Evolutionary conservation across 2,113 vertebrate genomes (phyloP), one percentile per base, ranked within the genome.

Genomic region (Protomyctophum bolini): DNA sequence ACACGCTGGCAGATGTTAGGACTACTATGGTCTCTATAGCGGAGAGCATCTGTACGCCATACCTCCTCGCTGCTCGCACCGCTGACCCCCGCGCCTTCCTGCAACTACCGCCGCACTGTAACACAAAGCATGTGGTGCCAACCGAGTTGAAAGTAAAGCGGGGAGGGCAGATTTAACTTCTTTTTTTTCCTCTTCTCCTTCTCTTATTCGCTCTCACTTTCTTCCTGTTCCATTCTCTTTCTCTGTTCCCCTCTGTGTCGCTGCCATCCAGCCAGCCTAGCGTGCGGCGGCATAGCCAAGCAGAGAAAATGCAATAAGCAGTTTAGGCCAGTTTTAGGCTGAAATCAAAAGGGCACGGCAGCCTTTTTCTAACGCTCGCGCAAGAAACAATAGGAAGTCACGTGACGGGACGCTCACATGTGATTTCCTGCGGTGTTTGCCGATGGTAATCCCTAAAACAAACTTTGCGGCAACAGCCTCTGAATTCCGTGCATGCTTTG

Each of bases 121-220:
- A 91, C 33, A 79, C 83, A 83, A 88, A 90, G 85, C 91, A 90
- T 87, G 86, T 91, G 87, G 64, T 41, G 68, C 70, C 74, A 52
- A 70, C 50, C 41, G 66, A 76, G 79, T 83, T 84, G 79, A 88
- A 85, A 86, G 88, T 29, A 41, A 59, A 78, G 55, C 2, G 15
- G 61, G 45, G 72, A 49, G 21, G 14, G 9, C 10, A 9, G 14
- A 2, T 63, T 70, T 66, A 12, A 76, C 81, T 82, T 84, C 69
- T 72, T 65, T 12, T 46, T 56, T 21, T 8, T 48, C n/a, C 51
- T 77, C 68, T 70, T 77, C 82, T 72, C 58, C 79, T 80, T 83
- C 63, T 60, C 15, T 56, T 9, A 45, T 47, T 66, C 11, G 10
- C 72, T 58, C 65, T 65, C 64, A 21, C 55, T 68, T 28, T 54